Evolutionary conservation across 2,797 vertebrate species (phyloP), one percentile per base, ranked within the genome.

Genomic region (Enteromius paludinosus): DNA sequence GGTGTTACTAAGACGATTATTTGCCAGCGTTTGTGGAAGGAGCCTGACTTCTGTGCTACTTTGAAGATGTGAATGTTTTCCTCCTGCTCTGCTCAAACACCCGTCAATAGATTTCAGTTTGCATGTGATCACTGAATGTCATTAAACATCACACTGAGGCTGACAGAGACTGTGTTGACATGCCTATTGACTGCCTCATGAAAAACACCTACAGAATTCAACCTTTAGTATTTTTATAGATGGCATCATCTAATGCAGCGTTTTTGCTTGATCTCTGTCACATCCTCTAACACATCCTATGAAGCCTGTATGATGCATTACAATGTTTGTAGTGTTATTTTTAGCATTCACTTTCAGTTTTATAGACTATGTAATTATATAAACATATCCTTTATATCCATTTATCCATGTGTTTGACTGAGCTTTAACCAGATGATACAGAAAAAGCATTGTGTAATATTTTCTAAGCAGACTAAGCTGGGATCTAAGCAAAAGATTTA

Each of bases 1-100:
- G 76, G 64, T 79, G 61, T 84, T 84, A 82, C 82, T 86, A 81
- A 87, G 76, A 71, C 47, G 77, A 87, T 87, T 87, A 80, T 45
- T 18, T 52, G 61, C 66, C 59, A 47, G 74, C 35, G 1, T 59
- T 78, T 79, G 71, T 84, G 43, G 69, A 75, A 52, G 77, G 68
- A 77, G 69, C 52, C 70, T 61, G 49, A 83, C 81, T 59, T 80
- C 75, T 74, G 54, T 84, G 84, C 45, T 25, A 52, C 78, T 85
- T 85, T 87, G 76, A 87, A 87, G 83, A 87, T 82, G 79, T 80
- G 77, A 68, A 70, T 61, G 76, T 66, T 74, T 74, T 65, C 80
- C 79, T 78, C 68, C 28, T 77, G 38, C 66, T 59, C 72, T 43
- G 9, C 71, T 86, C 64, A 82, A 73, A 84, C 47, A 66, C 25